phyloP scores from a whole-genome alignment of 1,140 invertebrate genomes.

The Lucilia sericata region DNA sequence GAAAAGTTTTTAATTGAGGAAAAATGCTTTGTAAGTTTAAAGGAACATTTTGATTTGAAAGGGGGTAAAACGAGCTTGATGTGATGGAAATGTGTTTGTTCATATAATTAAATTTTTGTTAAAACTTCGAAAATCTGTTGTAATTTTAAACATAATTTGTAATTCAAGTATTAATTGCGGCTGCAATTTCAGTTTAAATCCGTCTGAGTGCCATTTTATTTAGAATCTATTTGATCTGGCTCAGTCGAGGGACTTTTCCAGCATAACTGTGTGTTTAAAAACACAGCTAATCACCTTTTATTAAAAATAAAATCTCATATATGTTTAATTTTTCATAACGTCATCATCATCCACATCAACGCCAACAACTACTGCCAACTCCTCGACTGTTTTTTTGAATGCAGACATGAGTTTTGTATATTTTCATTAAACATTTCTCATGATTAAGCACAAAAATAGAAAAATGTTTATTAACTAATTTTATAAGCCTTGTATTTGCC shows the following conservation, averaged over 20 bases:
- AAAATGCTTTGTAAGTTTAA: background rate
- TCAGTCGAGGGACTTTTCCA: background rate
- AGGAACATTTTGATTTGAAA: too few relatives aligned
- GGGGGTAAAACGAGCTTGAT: too few relatives aligned
- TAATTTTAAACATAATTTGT: background rate
- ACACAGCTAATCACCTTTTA: constrained; percentile 28
- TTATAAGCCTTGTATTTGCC: constrained; percentile 20
- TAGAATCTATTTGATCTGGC: background rate
- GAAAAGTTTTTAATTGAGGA: background rate
- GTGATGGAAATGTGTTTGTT: too few relatives aligned
- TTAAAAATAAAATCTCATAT: constrained; percentile 19
- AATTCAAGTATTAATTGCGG: background rate
- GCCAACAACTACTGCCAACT: background rate
- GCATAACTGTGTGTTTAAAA: background rate
- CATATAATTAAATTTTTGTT: too few relatives aligned
- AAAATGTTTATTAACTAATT: constrained; percentile 39
- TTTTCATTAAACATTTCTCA: constrained; percentile 7
- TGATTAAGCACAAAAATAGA: constrained; percentile 19
- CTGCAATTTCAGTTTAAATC: background rate
- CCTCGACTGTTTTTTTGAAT: background rate
- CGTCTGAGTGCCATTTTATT: background rate
- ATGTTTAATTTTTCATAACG: background rate
- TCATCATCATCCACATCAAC: background rate
- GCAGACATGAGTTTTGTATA: constrained; percentile 22
- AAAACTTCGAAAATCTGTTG: too few relatives aligned